Base-by-base conservation (phyloP, 2,888 invertebrate genomes). In the Mycalesis mineus region DNA sequence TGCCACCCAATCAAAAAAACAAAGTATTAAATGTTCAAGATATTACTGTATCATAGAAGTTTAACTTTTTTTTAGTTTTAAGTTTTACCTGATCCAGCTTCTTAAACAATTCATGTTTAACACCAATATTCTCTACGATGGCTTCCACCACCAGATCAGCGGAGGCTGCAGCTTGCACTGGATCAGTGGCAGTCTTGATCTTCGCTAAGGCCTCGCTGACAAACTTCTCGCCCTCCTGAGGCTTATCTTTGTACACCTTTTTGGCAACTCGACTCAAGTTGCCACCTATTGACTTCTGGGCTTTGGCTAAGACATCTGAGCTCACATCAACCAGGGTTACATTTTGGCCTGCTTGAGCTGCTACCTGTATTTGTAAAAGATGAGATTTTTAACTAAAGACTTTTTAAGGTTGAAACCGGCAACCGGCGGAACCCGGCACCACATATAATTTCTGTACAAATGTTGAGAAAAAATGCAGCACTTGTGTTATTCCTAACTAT, bases 131-230 rank as follows among this genome's bases (percentile, higher is more conserved):
- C 79, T 97, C 97, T 7, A 96, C 93, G 72, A 97, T 95, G 7
- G 97, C 97, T 84, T 97, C 97, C 11, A 97, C 92, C 2, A 97
- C 94, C 57, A 97, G 79, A 80, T 96, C 95, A 7, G 94, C 88
- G 15, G 91, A 84, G 75, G 92, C 91, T 0, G 93, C 94, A 11
- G 93, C 91, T 37, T 88, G 91, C 1, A 82, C 82, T 0, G 94
- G 77, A 72, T 94, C 91, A 0, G 94, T 92, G 0, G 92, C 88
- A 1, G 91, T 91, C 61, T 90, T 91, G 51, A 97, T 89, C 42
- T 92, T 91, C 5, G 82, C 82, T 62, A 94, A 73, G 0, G 94
- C 89, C 14, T 93, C 92, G 0, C 87, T 73, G 7, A 95, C 88
- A 74, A 95, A 96, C 68, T 92, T 92, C 62, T 93, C 91, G 7